phyloP scores from a whole-genome alignment of 1,140 invertebrate genomes.

The Brachionus sp. region DNA sequence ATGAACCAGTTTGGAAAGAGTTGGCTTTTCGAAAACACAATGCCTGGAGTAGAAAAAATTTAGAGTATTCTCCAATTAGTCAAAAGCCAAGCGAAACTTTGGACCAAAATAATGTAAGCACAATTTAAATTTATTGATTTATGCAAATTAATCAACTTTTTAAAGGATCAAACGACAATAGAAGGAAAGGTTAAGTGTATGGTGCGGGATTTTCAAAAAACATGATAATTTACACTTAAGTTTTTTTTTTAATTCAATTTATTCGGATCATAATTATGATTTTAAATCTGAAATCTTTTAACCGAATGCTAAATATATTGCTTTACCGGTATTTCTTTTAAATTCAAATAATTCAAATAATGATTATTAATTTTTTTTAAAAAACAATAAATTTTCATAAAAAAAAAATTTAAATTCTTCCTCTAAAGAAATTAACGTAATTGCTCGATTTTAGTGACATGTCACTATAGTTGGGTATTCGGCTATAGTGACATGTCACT shows the following conservation, averaged over 20 bases:
- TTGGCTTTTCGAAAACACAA: constrained; percentile 28
- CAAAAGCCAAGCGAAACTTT: background rate
- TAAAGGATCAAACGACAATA: background rate
- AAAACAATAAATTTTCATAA: background rate
- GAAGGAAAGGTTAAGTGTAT: constrained; percentile 12
- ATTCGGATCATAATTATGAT: background rate
- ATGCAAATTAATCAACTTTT: background rate
- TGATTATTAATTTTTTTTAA: background rate
- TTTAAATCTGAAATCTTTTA: background rate
- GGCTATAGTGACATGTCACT: too few relatives aligned
- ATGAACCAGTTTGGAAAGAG: constrained; percentile 39
- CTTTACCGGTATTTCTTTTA: background rate
- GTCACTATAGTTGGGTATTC: too few relatives aligned
- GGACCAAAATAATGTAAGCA: background rate
- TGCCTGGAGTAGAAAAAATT: constrained; percentile 27
- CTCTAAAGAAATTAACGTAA: too few relatives aligned
- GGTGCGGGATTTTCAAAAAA: constrained; percentile 16
- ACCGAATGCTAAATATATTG: background rate
- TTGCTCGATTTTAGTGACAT: too few relatives aligned
- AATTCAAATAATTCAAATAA: background rate
- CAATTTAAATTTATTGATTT: background rate
- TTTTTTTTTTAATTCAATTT: background rate
- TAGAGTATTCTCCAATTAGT: background rate
- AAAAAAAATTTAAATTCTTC: background rate
- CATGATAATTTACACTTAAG: background rate